Percentiles rank a stretch among this genome's conserved stretches.
Conservation (phyloP, 2,113 vertebrate genomes). For the Cavia porcellus region DNA sequence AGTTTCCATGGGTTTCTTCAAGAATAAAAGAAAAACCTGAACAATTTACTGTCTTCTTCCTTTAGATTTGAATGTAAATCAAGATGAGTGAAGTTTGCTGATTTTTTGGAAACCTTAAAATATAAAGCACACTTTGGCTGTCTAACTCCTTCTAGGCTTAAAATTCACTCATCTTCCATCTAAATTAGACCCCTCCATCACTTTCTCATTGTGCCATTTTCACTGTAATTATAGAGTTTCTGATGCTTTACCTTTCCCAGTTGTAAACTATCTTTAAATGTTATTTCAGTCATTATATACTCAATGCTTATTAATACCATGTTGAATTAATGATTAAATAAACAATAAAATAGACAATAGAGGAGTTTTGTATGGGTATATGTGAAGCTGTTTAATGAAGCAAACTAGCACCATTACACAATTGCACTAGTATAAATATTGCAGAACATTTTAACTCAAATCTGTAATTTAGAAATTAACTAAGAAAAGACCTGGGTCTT, state of each 20-base stretch:
- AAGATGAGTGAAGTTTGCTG: not conserved
- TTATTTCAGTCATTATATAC: constrained; percentile 6
- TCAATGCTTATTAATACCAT: not conserved
- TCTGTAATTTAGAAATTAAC: not conserved
- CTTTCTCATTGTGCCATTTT: not conserved
- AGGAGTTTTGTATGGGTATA: not conserved
- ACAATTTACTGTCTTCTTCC: constrained; percentile 15
- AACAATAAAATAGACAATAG: constrained; percentile 1
- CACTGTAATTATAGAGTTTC: constrained; percentile 40
- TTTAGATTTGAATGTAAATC: constrained; percentile 49
- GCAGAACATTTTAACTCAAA: constrained; percentile 2
- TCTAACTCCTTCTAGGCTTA: not conserved
- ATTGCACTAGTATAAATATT: not conserved
- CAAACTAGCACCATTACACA: constrained; percentile 13
- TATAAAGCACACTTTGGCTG: not conserved
- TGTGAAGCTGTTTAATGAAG: constrained; percentile 22
- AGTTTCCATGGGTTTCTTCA: not conserved
- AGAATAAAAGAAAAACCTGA: constrained; percentile 54
- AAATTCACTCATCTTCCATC: not conserved
- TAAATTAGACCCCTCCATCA: not conserved
- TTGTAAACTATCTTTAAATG: not conserved
- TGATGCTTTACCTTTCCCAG: not conserved
- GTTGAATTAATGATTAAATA: constrained; percentile 41
- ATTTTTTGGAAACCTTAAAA: constrained; percentile 49
- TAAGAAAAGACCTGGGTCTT: not conserved